Evolutionary conservation across 2,797 vertebrate species (phyloP).

Genomic region (Orestias chungarensis): DNA sequence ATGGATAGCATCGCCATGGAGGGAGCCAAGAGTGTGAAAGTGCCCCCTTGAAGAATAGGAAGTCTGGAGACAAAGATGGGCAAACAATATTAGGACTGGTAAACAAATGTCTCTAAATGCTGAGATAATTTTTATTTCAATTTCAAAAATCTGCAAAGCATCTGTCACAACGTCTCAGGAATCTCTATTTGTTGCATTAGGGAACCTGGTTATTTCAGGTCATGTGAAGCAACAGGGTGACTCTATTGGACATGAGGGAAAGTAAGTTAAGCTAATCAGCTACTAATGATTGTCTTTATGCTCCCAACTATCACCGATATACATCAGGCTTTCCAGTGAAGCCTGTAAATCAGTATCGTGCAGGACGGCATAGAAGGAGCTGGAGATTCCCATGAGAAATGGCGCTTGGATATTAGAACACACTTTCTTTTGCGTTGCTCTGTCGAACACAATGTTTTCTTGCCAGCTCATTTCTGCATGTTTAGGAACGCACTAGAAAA

Average conservation of each 20-base stretch:
- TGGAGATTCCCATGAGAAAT: neutral
- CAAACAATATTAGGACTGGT: neutral
- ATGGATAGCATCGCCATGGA: constrained; percentile 93
- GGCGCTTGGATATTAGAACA: rapidly evolving
- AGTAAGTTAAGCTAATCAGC: constrained; percentile 36
- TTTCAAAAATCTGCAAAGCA: no score
- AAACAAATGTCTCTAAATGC: neutral
- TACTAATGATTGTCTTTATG: constrained; percentile 15
- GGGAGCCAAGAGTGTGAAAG: constrained; percentile 89
- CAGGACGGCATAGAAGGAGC: neutral
- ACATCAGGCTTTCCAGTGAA: neutral
- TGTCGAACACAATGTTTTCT: constrained; percentile 26
- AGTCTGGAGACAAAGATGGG: constrained; percentile 76
- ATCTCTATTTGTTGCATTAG: neutral
- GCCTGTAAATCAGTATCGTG: neutral
- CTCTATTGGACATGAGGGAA: constrained; percentile 31
- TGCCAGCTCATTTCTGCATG: constrained; percentile 37
- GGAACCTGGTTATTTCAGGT: constrained; percentile 39
- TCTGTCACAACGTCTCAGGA: neutral
- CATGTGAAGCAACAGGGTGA: constrained; percentile 49
- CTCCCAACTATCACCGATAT: neutral
- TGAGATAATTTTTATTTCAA: neutral
- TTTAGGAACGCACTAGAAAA: constrained; percentile 55
- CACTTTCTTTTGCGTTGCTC: constrained; percentile 18
- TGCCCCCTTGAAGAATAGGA: constrained; percentile 96